phyloP scores from a whole-genome alignment of 2,113 vertebrate genomes.

The Sula dactylatra region DNA sequence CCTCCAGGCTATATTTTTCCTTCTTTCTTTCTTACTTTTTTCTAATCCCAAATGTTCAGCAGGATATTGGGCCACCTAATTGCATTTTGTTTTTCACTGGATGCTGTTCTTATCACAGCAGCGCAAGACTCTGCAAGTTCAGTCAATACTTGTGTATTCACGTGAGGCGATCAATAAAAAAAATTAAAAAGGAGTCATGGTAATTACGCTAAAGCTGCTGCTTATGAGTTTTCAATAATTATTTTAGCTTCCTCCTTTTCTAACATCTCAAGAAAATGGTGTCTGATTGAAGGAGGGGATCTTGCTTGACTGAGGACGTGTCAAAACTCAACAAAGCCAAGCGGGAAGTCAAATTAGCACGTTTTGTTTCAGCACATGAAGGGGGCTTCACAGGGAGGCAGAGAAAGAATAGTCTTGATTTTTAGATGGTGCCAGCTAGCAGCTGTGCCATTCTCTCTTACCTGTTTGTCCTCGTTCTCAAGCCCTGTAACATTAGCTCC shows the following conservation, averaged over 20 bases:
- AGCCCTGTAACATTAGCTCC: background rate
- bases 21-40: background rate
- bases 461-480: slow-evolving; percentile 33
- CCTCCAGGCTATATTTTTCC: background rate
- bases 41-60: background rate
- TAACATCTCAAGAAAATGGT: slow-evolving; percentile 65
- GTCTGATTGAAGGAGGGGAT: slow-evolving; percentile 73
- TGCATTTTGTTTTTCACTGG: slow-evolving; percentile 4
- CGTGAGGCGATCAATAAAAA: slow-evolving; percentile 65
- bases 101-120: slow-evolving; percentile 47
- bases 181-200: slow-evolving; percentile 68
- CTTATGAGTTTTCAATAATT: slow-evolving; percentile 73
- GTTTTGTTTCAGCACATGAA: slow-evolving; percentile 61
- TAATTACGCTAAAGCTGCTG: slow-evolving; percentile 73
- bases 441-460: slow-evolving; percentile 61
- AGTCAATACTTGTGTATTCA: slow-evolving; percentile 64
- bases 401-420: slow-evolving; percentile 70
- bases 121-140: background rate
- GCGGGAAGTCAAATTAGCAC: slow-evolving; percentile 64
- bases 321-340: slow-evolving; percentile 60
- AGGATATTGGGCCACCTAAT: background rate
- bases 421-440: background rate
- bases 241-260: slow-evolving; percentile 63
- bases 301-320: slow-evolving; percentile 59
- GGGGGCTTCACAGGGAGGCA: background rate